Percentiles rank a stretch among this genome's conserved stretches.
Conservation (phyloP, 2,797 vertebrate species). For the Danio choprae region DNA sequence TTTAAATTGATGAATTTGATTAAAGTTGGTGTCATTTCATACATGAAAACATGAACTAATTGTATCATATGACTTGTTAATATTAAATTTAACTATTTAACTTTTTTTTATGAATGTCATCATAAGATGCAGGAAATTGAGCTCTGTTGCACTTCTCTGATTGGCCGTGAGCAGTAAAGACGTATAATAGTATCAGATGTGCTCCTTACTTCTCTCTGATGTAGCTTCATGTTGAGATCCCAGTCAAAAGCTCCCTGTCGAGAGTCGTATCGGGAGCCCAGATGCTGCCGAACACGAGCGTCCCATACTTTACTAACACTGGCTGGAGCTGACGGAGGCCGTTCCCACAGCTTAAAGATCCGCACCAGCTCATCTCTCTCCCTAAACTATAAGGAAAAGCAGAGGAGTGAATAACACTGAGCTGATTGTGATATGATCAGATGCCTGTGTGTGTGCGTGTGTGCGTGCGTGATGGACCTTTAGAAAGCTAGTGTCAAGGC, state of each 20-base stretch:
- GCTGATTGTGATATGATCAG: too few relatives aligned
- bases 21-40: not conserved
- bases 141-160: not conserved
- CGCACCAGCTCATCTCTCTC: constrained; percentile 84
- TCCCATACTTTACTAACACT: constrained; percentile 83
- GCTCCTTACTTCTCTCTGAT: constrained; percentile 82
- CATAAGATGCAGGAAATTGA: not conserved
- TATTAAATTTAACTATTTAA: too few relatives aligned
- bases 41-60: not conserved
- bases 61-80: not conserved
- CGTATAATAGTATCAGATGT: not conserved
- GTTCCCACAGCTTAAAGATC: constrained; percentile 84
- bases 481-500: constrained; percentile 80
- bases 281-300: constrained; percentile 83
- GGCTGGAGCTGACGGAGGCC: constrained; percentile 64
- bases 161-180: not conserved
- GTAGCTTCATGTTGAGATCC: constrained; percentile 91
- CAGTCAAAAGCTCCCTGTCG: constrained; percentile 86
- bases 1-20: too few relatives aligned
- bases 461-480: constrained; percentile 74
- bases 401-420: not conserved
- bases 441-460: too few relatives aligned
- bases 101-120: not conserved
- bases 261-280: constrained; percentile 86
- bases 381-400: constrained; percentile 77